These are phyloP conservation scores for Eupeodes luniger DNA, from an alignment of 2,888 invertebrate species.

Conservation along the genomic window DNA sequence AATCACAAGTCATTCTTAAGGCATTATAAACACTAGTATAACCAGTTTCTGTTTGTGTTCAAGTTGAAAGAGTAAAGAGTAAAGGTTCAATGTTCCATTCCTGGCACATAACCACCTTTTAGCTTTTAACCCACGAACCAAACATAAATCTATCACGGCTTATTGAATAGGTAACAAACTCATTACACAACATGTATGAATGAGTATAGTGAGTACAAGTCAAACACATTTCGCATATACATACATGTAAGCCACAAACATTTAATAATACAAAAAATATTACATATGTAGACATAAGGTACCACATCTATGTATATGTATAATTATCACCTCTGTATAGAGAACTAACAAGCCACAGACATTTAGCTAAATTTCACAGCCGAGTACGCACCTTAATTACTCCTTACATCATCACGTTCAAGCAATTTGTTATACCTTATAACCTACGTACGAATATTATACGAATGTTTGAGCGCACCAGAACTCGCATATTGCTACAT, in stretches of 20 bases:
- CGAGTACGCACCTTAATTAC: constrained; percentile 67
- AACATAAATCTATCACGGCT: constrained; percentile 23
- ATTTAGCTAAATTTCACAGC: constrained; percentile 62
- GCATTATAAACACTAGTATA: background rate
- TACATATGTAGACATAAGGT: background rate
- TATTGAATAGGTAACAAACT: constrained; percentile 2
- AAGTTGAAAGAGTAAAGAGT: constrained; percentile 17
- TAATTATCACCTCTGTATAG: constrained; percentile 34
- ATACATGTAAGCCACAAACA: constrained; percentile 9
- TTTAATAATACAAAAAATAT: constrained; percentile 15
- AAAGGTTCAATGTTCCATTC: constrained; percentile 3
- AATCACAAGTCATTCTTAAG: background rate
- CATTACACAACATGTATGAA: background rate
- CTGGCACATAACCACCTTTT: background rate
- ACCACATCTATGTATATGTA: too few relatives aligned
- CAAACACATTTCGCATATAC: constrained; percentile 12
- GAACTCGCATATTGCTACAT: background rate
- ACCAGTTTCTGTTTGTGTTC: background rate
- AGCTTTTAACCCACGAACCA: background rate
- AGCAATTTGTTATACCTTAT: constrained; percentile 50
- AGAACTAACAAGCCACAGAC: constrained; percentile 58
- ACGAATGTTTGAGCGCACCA: constrained; percentile 13
- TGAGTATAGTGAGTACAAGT: background rate
- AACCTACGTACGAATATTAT: background rate
- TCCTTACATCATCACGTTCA: constrained; percentile 61